Evolutionary conservation across 2,888 invertebrate genomes (phyloP), one percentile per base, ranked within the genome.

Genomic region (Amiota minor): DNA sequence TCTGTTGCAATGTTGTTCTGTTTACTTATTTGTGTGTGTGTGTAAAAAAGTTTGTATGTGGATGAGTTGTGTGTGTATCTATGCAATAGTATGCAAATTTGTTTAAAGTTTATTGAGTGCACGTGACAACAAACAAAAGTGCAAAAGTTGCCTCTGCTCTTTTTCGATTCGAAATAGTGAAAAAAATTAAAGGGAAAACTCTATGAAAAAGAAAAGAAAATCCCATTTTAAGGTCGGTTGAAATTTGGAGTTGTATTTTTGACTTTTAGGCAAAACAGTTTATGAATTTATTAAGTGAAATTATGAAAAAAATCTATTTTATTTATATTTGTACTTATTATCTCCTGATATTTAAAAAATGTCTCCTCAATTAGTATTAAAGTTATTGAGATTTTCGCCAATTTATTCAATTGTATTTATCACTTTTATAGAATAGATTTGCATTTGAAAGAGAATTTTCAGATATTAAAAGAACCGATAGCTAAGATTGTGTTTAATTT

Each of bases 41-140:
- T 35, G 35, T 35, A 35, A 35, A 8, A 35, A 35, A 35, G 35
- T 35, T 35, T 35, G 35, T 35, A 2, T 2, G 35, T 35, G 35
- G 2, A 0, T 35, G 35, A 6, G 6, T 23, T 35, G 16, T n/a
- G 23, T 18, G 46, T 77, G 72, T 72, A 10, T 14, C 56, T 14
- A n/a, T 73, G 74, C 64, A 62, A 67, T 76, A 74, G 74, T 80
- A 85, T 85, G 83, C 85, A 85, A 85, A 85, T 85, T 85, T 82
- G 85, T 82, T 85, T 79, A 80, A 85, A 84, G 85, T 84, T 85
- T 84, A 85, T 85, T 84, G 85, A 82, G 83, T 81, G 85, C 83
- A 85, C 85, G 84, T 84, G 81, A 81, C 82, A 81, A 79, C 81
- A 84, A 85, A 85, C 82, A 84, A 83, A 84, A 83, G 79, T 81